A percentile compares a stretch with the other conserved stretches of the same genome.
phyloP scores from a whole-genome alignment of 2,888 invertebrate species.

The Oscheius sp. region DNA sequence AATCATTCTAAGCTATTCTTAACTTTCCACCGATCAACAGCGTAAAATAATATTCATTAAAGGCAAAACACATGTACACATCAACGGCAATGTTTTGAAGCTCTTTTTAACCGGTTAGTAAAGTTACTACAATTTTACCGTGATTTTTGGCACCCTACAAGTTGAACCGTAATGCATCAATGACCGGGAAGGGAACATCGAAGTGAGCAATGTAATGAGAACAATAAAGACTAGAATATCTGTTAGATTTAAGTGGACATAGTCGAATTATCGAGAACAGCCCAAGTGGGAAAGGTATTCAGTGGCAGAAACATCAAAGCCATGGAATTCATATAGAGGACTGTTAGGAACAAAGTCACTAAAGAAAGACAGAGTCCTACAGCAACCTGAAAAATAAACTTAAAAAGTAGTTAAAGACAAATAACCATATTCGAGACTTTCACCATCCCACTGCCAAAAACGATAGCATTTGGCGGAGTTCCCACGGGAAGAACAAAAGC shows the following conservation, averaged over 20 bases:
- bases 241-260: not conserved
- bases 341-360: conserved; percentile 42
- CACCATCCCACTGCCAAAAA: conserved; percentile 59
- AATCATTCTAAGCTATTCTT: no score
- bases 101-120: no score
- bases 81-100: no score
- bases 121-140: no score
- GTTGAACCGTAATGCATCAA: not conserved
- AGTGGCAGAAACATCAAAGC: conserved; percentile 45
- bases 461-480: conserved; percentile 93
- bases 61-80: no score
- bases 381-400: conserved; percentile 42
- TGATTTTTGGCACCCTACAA: not conserved
- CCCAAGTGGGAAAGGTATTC: conserved; percentile 41
- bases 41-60: no score
- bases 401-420: not conserved
- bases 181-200: not conserved
- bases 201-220: not conserved
- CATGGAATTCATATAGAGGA: conserved; percentile 50
- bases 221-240: not conserved
- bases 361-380: conserved; percentile 48
- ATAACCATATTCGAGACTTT: conserved; percentile 61
- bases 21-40: no score
- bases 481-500: conserved; percentile 77
- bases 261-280: conserved; percentile 27